These are phyloP conservation scores for Drosophila tanythrix DNA, from an alignment of 2,888 invertebrate genomes.

Conservation along the genomic window DNA sequence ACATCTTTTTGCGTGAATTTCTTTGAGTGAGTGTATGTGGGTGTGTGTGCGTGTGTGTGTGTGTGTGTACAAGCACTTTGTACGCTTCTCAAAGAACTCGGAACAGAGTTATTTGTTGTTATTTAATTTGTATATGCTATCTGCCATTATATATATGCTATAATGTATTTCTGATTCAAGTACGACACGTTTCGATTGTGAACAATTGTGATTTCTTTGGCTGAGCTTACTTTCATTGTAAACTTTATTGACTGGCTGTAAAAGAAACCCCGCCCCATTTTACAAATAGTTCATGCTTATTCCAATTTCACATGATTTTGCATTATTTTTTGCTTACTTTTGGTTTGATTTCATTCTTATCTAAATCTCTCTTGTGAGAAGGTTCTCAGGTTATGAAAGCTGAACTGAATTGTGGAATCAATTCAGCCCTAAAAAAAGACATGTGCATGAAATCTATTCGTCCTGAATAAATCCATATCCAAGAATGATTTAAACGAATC, in stretches of 20 bases:
- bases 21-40: neutral
- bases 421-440: neutral
- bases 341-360: neutral
- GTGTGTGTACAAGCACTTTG: conserved; percentile 1
- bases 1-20: conserved; percentile 9
- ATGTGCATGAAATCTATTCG: no score
- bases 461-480: neutral
- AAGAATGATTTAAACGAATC: neutral
- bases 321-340: neutral
- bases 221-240: neutral
- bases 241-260: neutral
- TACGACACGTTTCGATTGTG: neutral
- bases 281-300: no score
- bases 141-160: neutral
- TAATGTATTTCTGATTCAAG: neutral
- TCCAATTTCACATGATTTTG: no score
- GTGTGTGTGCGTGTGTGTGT: neutral
- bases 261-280: fast-evolving
- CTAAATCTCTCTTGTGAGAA: neutral
- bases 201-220: neutral
- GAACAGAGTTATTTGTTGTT: neutral
- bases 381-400: fast-evolving
- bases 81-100: conserved; percentile 18
- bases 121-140: conserved; percentile 20
- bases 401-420: neutral